Percentiles rank a stretch among this genome's conserved stretches.
These are phyloP conservation scores for Thecophora atra DNA, from an alignment of 2,888 invertebrate species.

Conservation along the genomic window DNA sequence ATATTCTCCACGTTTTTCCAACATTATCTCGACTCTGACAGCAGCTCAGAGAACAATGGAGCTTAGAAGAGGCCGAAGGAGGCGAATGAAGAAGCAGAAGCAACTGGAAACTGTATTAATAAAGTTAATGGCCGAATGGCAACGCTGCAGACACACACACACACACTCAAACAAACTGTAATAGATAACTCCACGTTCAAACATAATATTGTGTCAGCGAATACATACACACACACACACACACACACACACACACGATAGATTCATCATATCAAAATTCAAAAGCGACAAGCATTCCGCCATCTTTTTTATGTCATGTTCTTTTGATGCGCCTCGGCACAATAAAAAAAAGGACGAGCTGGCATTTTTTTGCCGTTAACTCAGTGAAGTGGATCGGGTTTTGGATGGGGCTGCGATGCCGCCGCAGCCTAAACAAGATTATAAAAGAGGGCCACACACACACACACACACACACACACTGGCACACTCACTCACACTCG, in stretches of 20 bases:
- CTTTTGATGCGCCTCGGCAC: not conserved
- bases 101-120: conserved; percentile 46
- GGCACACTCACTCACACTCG: not conserved
- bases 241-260: conserved; percentile 15
- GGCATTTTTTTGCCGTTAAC: conserved; percentile 6
- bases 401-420: not conserved
- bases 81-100: not conserved
- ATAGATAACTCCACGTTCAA: not conserved
- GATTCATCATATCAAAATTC: conserved; percentile 39
- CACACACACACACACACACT: conserved; percentile 21
- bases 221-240: not conserved
- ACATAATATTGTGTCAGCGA: not conserved
- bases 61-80: too few species aligned
- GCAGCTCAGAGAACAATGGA: too few species aligned
- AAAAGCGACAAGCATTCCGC: conserved; percentile 30
- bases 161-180: not conserved
- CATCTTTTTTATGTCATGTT: not conserved
- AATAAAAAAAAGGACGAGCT: too few species aligned
- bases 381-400: conserved; percentile 1
- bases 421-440: conserved; percentile 19
- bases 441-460: conserved; percentile 24
- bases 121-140: conserved; percentile 60
- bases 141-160: conserved; percentile 22
- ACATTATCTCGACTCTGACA: too few species aligned
- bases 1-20: too few species aligned